phyloP scores from a whole-genome alignment of 2,113 vertebrate genomes.

The Globicephala melas region DNA sequence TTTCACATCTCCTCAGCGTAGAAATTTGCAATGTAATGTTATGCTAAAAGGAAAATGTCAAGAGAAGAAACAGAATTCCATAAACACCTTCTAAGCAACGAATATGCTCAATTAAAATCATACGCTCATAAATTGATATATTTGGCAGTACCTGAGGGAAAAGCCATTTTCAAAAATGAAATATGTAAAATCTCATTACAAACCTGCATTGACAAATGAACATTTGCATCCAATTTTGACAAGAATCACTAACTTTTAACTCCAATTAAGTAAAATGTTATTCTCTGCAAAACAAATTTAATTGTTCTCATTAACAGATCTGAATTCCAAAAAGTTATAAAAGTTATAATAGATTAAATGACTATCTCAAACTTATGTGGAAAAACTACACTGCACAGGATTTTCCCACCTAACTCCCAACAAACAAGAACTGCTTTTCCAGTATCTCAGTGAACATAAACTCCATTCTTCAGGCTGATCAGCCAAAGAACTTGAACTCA shows the following conservation, averaged over 20 bases:
- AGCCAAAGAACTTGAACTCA: background rate
- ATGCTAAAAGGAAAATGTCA: background rate
- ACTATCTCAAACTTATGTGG: background rate
- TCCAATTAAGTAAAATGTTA: background rate
- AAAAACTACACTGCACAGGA: background rate
- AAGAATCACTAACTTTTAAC: slow-evolving; percentile 16
- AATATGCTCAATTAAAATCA: slow-evolving; percentile 1
- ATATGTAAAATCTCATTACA: background rate
- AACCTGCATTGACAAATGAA: background rate
- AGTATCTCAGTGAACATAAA: slow-evolving; percentile 6
- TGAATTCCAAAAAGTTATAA: background rate
- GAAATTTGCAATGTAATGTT: background rate
- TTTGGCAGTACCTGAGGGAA: background rate
- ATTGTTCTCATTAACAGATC: background rate
- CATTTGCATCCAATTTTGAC: background rate
- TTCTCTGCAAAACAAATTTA: background rate
- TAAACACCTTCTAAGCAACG: background rate
- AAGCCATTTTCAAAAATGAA: slow-evolving; percentile 36
- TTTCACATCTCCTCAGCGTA: background rate
- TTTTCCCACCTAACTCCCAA: background rate
- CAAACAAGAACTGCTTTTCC: slow-evolving; percentile 6
- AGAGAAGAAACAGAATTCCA: background rate
- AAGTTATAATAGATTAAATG: background rate
- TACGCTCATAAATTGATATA: background rate
- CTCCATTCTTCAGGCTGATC: background rate